Evolutionary conservation across 2,888 invertebrate species (phyloP), one percentile per base, ranked within the genome.

Genomic region (Endotricha flammealis): DNA sequence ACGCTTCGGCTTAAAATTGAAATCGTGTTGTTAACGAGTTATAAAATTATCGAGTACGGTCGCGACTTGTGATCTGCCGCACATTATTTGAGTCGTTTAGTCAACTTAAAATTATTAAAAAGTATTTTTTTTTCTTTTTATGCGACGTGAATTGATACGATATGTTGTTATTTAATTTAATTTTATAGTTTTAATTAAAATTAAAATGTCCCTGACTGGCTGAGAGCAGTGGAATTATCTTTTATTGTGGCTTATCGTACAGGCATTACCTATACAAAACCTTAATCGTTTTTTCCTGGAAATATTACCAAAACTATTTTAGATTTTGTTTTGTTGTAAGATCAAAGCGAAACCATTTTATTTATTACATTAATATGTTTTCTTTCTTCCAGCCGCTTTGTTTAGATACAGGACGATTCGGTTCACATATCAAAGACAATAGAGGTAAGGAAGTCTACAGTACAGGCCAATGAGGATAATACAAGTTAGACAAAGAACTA

Each of bases 1-100:
- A 61, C 50, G 51, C 47, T 27, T 29, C 53, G 41, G 49, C 56
- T 61, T 65, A 54, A 72, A 76, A 75, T 76, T 77, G 74, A 78
- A 76, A 74, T 75, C 74, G 76, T 76, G 77, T 61, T 57, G 68
- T 66, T 75, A 75, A 75, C 70, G 65, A 70, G 67, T 63, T 49
- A 61, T 53, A 53, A 64, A 68, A 67, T 64, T 62, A 57, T 56
- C 53, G 57, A 46, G 53, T 42, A 12, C 42, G 40, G 10, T 32
- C 29, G 24, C 31, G 36, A 36, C 24, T 24, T 42, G 38, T 30
- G 36, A 41, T 50, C 42, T 41, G 38, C 29, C 13, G 35, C 32
- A 38, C 32, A 41, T 46, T 36, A n/a, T 30, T 36, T 38, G 14
- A 31, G 22, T 20, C 9, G 24, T 9, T 12, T 24, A 3, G 2